A percentile compares a stretch with the other conserved stretches of the same genome.
Evolutionary conservation across 2,797 vertebrate genomes (phyloP).

Genomic region (Coluber constrictor): DNA sequence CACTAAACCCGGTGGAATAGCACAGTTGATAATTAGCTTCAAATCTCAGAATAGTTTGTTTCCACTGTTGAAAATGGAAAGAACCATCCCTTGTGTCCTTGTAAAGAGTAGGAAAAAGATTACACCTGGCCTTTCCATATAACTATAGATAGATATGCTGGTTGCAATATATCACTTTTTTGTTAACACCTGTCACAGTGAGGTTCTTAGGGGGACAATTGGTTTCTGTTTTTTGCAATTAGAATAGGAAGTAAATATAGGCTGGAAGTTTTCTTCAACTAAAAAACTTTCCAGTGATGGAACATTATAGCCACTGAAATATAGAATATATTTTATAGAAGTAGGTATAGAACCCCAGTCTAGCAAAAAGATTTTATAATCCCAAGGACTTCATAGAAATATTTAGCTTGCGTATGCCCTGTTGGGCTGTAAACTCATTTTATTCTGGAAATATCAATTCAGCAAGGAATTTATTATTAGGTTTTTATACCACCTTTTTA

Average conservation of each 20-base stretch:
- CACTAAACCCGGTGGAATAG: neutral
- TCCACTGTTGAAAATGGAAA: slow-evolving; percentile 10
- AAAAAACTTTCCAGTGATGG: neutral
- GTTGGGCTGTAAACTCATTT: neutral
- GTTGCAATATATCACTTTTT: neutral
- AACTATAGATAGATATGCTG: neutral
- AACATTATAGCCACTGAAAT: neutral
- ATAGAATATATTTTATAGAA: neutral
- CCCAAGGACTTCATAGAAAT: neutral
- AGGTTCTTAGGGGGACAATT: neutral
- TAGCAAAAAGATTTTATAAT: neutral
- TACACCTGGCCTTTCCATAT: neutral
- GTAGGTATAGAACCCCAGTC: neutral
- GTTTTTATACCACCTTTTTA: neutral
- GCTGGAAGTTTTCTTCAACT: neutral
- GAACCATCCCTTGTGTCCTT: neutral
- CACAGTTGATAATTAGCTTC: neutral
- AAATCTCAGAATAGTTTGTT: slow-evolving; percentile 3
- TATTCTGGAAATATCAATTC: neutral
- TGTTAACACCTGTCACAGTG: neutral
- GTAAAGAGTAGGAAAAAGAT: neutral
- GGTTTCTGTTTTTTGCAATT: neutral
- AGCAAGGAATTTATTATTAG: neutral
- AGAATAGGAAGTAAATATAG: neutral
- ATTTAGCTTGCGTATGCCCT: neutral